Percentiles rank a stretch among this genome's conserved stretches.
phyloP scores from a whole-genome alignment of 1,140 invertebrate genomes.

The Drosophila neocordata region DNA sequence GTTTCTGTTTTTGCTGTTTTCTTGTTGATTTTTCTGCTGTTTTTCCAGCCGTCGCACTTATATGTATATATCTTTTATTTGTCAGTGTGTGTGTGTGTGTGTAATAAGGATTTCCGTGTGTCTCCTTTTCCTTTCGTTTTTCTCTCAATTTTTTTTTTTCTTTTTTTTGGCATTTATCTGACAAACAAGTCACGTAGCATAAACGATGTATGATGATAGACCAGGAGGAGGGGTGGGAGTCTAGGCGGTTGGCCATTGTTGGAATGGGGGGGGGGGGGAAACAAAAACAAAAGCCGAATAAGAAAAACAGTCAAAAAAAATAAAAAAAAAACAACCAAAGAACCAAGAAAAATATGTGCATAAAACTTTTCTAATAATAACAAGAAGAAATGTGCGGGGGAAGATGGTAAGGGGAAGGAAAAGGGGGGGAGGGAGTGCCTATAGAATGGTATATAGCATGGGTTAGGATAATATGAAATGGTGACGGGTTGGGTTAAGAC shows the following conservation, averaged over 20 bases:
- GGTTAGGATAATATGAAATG: no score
- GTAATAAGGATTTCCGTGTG: slow-evolving; percentile 16
- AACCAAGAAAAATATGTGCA: slow-evolving; percentile 42
- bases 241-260: background rate
- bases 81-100: slow-evolving; percentile 17
- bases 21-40: slow-evolving; percentile 47
- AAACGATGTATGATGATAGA: slow-evolving; percentile 56
- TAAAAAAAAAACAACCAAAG: no score
- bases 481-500: background rate
- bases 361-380: slow-evolving; percentile 61
- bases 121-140: slow-evolving; percentile 2
- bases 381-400: slow-evolving; percentile 23
- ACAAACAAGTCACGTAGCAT: slow-evolving; percentile 59
- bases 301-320: slow-evolving; percentile 12
- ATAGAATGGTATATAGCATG: no score
- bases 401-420: background rate
- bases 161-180: slow-evolving; percentile 55
- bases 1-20: slow-evolving; percentile 19
- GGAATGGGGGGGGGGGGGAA: background rate
- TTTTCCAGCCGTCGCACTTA: slow-evolving; percentile 42
- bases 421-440: background rate
- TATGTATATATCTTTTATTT: slow-evolving; percentile 10
- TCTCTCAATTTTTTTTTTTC: background rate
- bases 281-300: slow-evolving; percentile 14
- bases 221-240: slow-evolving; percentile 9